These are phyloP conservation scores for Netelia melanura DNA, from an alignment of 2,888 invertebrate species.

Conservation along the genomic window DNA sequence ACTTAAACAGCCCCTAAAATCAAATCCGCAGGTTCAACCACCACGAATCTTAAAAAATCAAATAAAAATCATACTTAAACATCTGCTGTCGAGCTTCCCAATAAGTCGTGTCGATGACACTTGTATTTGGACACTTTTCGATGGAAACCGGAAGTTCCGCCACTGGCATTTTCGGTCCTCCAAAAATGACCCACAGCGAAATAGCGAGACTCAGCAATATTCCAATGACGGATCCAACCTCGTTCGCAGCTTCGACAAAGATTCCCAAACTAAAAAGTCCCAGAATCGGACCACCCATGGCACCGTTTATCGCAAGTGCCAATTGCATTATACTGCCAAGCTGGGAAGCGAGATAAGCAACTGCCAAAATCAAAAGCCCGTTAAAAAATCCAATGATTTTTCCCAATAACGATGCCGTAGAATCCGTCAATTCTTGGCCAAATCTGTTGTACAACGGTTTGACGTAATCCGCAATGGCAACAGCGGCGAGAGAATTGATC, in stretches of 20 bases:
- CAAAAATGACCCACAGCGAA: slow-evolving; percentile 57
- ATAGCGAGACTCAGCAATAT: slow-evolving; percentile 74
- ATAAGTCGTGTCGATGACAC: slow-evolving; percentile 29
- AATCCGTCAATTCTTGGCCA: slow-evolving; percentile 89
- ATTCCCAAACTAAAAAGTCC: slow-evolving; percentile 95
- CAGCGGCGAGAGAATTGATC: slow-evolving; percentile 95
- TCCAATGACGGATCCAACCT: slow-evolving; percentile 79
- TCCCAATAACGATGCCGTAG: slow-evolving; percentile 90
- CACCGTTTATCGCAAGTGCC: slow-evolving; percentile 93
- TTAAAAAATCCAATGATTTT: slow-evolving; percentile 76
- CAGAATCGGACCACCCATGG: slow-evolving; percentile 94
- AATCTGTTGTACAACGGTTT: slow-evolving; percentile 84
- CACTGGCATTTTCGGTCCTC: slow-evolving; percentile 70
- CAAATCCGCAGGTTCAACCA: neutral
- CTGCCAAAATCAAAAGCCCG: slow-evolving; percentile 75
- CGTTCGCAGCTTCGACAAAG: slow-evolving; percentile 93
- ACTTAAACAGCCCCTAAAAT: neutral
- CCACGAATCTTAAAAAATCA: neutral
- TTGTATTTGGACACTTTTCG: slow-evolving; percentile 72
- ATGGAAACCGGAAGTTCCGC: slow-evolving; percentile 73
- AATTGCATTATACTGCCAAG: slow-evolving; percentile 85
- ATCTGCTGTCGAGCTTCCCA: slow-evolving; percentile 44
- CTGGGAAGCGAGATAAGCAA: slow-evolving; percentile 78
- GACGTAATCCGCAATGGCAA: slow-evolving; percentile 95
- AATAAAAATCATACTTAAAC: slow-evolving; percentile 35